Base-by-base conservation (phyloP, 2,113 vertebrate genomes). In the Mastomys natalensis region DNA sequence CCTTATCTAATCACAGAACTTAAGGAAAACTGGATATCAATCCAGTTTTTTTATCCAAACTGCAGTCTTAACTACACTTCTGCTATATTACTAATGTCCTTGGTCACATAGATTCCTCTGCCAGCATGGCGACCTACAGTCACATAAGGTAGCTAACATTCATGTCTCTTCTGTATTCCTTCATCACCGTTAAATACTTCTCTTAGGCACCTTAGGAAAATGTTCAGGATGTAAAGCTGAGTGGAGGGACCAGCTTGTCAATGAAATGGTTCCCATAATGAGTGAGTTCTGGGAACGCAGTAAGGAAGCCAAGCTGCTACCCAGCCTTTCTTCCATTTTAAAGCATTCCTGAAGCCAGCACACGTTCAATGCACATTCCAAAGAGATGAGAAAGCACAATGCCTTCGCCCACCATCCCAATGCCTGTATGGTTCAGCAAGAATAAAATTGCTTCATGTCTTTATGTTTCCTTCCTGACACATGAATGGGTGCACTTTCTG, bases 331-430 rank as follows among this genome's bases (percentile, higher is more conserved):
- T 9, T 72, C 68, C 45, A 58, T 87, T 93, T 68, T 72, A 60
- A 92, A 74, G 62, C 64, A 70, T 68, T 91, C 26, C n/a, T 80
- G 48, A 70, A 22, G 53, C 34, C 22, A 17, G 31, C 77, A 45
- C 43, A 70, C 43, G 24, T 77, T 81, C 45, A 93, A 64, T 34
- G 45, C 53, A 51, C 6, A 82, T 90, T 90, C 93, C 85, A 80
- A 92, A 91, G 89, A 87, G 60, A 82, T 55, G 89, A 55, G n/a
- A 76, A 93, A 80, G n/a, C 34, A 43, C n/a, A 24, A 37, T 94
- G 10, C 3, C 24, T 60, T n/a, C 43, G 9, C 13, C 70, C 19
- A 5, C 64, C 48, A 15, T 89, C 45, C 24, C 0, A 64, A 48
- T 6, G 24, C 17, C 34, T 60, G 24, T 26, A 10, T 0, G 3